Evolutionary conservation across 2,113 vertebrate genomes (phyloP).

Genomic region (Ammodytes marinus): DNA sequence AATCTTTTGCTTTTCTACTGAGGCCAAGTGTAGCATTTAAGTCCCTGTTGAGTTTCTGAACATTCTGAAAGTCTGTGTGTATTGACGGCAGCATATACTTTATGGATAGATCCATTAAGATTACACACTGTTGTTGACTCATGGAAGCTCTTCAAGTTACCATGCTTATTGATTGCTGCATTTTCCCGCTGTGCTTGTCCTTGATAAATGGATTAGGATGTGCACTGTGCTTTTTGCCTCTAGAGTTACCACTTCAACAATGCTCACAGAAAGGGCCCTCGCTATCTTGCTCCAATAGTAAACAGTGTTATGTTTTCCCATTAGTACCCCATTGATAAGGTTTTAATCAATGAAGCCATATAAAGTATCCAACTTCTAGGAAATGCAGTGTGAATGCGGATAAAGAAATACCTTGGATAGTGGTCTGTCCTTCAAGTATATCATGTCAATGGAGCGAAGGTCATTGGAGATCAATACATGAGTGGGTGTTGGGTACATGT

Average conservation of each 20-base stretch:
- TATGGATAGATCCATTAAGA: conserved; percentile 61
- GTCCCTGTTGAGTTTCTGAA: conserved; percentile 23
- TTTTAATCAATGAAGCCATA: conserved; percentile 62
- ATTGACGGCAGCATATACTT: conserved; percentile 40
- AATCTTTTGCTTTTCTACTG: neutral
- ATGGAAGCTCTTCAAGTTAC: conserved; percentile 59
- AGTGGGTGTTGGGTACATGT: conserved; percentile 49
- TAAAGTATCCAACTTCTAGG: conserved; percentile 38
- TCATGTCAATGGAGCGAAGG: conserved; percentile 55
- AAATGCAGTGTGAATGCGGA: conserved; percentile 45
- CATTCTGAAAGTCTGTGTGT: conserved; percentile 35
- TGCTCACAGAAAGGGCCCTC: conserved; percentile 42
- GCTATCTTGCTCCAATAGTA: conserved; percentile 18
- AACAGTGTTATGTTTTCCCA: conserved; percentile 54
- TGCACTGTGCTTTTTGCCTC: conserved; percentile 46
- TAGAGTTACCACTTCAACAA: conserved; percentile 42
- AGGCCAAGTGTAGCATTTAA: neutral
- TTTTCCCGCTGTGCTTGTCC: conserved; percentile 47
- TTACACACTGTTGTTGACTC: conserved; percentile 56
- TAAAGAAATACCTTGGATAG: conserved; percentile 16
- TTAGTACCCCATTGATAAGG: conserved; percentile 46
- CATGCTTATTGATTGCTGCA: conserved; percentile 63
- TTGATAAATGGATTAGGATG: conserved; percentile 67
- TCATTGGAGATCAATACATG: conserved; percentile 71
- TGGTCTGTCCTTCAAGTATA: conserved; percentile 47